Evolutionary conservation across 1,140 invertebrate genomes (phyloP).

Genomic region (Drosophila cardini): DNA sequence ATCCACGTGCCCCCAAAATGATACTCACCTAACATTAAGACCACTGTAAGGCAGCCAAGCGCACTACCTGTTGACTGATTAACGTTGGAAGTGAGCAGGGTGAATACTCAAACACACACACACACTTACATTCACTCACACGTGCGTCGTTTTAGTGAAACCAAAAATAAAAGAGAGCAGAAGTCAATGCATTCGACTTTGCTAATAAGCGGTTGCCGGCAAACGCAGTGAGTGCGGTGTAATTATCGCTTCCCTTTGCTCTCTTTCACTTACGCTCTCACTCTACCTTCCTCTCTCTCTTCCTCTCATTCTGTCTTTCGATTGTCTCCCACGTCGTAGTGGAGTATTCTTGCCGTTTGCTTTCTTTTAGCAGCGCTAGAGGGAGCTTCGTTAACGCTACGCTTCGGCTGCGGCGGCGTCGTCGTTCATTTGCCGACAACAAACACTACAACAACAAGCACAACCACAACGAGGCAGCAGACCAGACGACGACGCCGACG

Average conservation of each 20-base stretch:
- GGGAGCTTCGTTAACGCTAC: constrained; percentile 66
- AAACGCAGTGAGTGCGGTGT: constrained; percentile 51
- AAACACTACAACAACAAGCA: constrained; percentile 17
- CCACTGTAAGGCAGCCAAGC: constrained; percentile 59
- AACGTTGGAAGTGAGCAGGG: constrained; percentile 17
- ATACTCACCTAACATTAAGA: constrained; percentile 17
- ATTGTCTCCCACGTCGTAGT: constrained; percentile 35
- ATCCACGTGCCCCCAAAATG: constrained; percentile 15
- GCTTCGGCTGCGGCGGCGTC: constrained; percentile 64
- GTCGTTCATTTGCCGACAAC: constrained; percentile 32
- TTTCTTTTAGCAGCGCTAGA: constrained; percentile 56
- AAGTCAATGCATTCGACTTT: constrained; percentile 61
- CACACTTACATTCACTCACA: constrained; percentile 21
- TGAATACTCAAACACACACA: background rate
- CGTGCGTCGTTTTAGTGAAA: constrained; percentile 60
- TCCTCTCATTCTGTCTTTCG: background rate
- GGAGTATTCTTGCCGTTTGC: constrained; percentile 34
- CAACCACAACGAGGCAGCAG: constrained; percentile 33
- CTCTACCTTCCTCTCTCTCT: background rate
- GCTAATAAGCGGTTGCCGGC: constrained; percentile 74
- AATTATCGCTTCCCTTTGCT: constrained; percentile 57
- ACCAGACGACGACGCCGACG: constrained; percentile 63
- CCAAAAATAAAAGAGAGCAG: constrained; percentile 19
- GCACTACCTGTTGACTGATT: constrained; percentile 76
- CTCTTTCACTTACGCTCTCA: constrained; percentile 1